Evolutionary conservation across 2,888 invertebrate genomes (phyloP), one percentile per base, ranked within the genome.

Genomic region (Beris morrisii): DNA sequence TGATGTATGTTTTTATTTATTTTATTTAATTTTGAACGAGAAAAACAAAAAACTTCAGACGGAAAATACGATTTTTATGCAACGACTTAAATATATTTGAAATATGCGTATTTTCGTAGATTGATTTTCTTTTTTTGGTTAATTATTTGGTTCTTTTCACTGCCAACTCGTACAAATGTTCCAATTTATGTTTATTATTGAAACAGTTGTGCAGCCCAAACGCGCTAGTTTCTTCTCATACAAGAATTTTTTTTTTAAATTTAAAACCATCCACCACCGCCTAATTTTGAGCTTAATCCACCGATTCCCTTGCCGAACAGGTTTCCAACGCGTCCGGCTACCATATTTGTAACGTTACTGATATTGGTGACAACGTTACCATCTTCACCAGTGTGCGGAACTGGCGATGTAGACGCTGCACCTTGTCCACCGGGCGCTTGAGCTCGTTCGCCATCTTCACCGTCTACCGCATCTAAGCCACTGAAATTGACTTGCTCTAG

Each of bases 281-380:
- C 93, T 72, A 94, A 86, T 82, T 93, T 93, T 74, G 92, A 91
- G 76, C 93, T 91, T 75, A 95, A 85, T 77, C 94, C 93, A 72
- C 94, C 94, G 75, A 95, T 89, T 72, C 94, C 92, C 78, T 93
- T 92, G 63, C 94, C 94, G 75, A 94, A 90, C 80, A 94, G 90
- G 82, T 92, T 93, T 74, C 93, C 93, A 75, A 95, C 89, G 82
- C 92, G 85, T 65, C 93, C 94, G 71, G 92, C 93, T 71, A 93
- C 91, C 76, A 92, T 91, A 71, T 91, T 90, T 46, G 92, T 90
- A 30, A 92, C 90, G 76, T 89, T 90, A 72, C 88, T 88, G 69
- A 91, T 84, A 78, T 92, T 92, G 58, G 72, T 70, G 28, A 90
- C 87, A 73, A 85, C 84, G 78, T 87, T 91, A 44, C 88, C 90